These are phyloP conservation scores for Calypte anna DNA, from an alignment of 2,113 vertebrate genomes.

Conservation along the genomic window DNA sequence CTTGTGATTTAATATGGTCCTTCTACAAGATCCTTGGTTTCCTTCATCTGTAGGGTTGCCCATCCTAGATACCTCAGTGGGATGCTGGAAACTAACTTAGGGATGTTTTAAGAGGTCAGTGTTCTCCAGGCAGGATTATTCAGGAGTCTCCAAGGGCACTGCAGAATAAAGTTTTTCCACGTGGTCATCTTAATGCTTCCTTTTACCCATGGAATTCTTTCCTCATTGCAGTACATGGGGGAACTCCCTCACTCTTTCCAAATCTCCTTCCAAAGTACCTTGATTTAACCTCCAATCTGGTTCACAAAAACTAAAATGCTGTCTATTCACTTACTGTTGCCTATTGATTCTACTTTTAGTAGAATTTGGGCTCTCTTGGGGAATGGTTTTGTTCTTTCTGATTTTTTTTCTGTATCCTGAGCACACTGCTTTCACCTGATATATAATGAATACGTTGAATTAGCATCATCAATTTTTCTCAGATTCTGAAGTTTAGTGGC, in stretches of 20 bases:
- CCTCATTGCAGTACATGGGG: not conserved
- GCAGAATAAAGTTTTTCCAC: not conserved
- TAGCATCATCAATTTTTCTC: not conserved
- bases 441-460: not conserved
- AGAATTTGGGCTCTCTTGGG: not conserved
- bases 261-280: not conserved
- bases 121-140: not conserved
- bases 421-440: not conserved
- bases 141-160: not conserved
- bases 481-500: not conserved
- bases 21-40: not conserved
- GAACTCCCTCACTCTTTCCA: not conserved
- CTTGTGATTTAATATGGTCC: slow-evolving; percentile 3
- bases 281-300: not conserved
- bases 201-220: not conserved
- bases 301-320: not conserved
- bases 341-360: not conserved
- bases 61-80: not conserved
- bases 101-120: not conserved
- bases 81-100: not conserved
- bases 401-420: not conserved
- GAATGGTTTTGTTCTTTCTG: not conserved
- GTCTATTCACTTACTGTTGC: not conserved
- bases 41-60: not conserved
- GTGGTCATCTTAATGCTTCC: not conserved